Evolutionary conservation across 2,113 vertebrate species (phyloP).

Genomic region (Tursiops truncatus): DNA sequence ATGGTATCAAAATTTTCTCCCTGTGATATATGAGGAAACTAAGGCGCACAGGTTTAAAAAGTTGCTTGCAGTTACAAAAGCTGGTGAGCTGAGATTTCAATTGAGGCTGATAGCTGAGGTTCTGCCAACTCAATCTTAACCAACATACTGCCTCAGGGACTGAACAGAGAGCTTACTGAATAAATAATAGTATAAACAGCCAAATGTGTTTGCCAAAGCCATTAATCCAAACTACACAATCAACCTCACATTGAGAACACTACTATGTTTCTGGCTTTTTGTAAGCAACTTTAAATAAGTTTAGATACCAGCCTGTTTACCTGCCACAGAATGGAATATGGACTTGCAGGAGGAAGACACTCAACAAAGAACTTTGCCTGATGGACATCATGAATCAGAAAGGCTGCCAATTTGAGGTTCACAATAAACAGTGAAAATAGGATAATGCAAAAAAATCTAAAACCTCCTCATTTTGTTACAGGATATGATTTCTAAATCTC

Average conservation of each 20-base stretch:
- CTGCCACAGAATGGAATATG: background rate
- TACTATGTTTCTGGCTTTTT: background rate
- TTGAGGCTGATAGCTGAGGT: background rate
- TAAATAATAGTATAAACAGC: slow-evolving; percentile 23
- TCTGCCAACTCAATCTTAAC: background rate
- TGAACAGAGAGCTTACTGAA: slow-evolving; percentile 17
- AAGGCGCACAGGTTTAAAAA: background rate
- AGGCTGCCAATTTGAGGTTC: background rate
- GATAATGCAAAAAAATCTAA: background rate
- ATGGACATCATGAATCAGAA: background rate
- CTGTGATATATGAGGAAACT: background rate
- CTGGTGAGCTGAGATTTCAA: background rate
- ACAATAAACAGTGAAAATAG: slow-evolving; percentile 17
- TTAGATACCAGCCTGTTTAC: background rate
- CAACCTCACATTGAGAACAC: background rate
- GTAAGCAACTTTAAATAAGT: slow-evolving; percentile 7
- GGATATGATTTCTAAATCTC: background rate
- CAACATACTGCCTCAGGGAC: background rate
- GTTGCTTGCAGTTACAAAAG: background rate
- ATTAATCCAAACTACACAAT: background rate
- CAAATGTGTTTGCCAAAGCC: background rate
- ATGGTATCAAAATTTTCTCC: background rate
- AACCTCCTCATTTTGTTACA: background rate
- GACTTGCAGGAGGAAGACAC: background rate
- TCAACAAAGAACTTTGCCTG: background rate